Base-by-base conservation (phyloP, 2,797 vertebrate genomes). In the Lacerta bilineata region DNA sequence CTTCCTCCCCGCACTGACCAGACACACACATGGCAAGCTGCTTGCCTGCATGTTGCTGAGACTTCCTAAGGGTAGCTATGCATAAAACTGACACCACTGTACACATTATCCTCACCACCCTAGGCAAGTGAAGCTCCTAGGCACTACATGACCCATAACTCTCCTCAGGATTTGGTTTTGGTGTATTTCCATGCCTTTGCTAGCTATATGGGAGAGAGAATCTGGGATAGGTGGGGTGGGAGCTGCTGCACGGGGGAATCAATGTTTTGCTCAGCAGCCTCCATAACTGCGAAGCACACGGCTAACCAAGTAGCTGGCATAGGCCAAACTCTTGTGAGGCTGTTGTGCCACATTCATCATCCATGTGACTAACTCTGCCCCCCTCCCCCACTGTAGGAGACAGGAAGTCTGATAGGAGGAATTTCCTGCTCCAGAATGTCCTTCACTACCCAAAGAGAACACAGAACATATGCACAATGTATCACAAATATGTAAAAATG, bases 401-500 rank as follows among this genome's bases (percentile, higher is more conserved):
- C 2, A n/a, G 10, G 59, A 78, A 68, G 36, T 39, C 55, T 17
- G 13, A 59, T 74, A 8, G 8, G 39, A 41, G 13, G 33, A 43
- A 85, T 77, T n/a, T 66, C 27, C 33, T 39, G 43, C 27, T 59
- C 6, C 29, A 33, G n/a, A 11, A 33, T 36, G n/a, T 25, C 33
- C 18, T 76, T 20, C n/a, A 43, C 17, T 29, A 36, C n/a, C n/a
- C 17, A 85, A 68, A 20, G 23, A 29, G 18, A 64, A 81, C 59
- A 72, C 29, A 90, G 84, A 91, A 93, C 91, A 92, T 78, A 93
- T 87, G 0, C 90, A 92, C 91, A 91, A 87, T 91, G 91, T 91
- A 85, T 91, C 91, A 92, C 87, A 92, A 93, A 87, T 92, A 87
- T 80, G 88, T 95, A 92, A 93, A 93, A 92, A 91, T 85, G 81